A percentile compares a stretch with the other conserved stretches of the same genome.
These are phyloP conservation scores for Platyscapa corneri DNA, from an alignment of 1,140 invertebrate genomes.

Conservation along the genomic window DNA sequence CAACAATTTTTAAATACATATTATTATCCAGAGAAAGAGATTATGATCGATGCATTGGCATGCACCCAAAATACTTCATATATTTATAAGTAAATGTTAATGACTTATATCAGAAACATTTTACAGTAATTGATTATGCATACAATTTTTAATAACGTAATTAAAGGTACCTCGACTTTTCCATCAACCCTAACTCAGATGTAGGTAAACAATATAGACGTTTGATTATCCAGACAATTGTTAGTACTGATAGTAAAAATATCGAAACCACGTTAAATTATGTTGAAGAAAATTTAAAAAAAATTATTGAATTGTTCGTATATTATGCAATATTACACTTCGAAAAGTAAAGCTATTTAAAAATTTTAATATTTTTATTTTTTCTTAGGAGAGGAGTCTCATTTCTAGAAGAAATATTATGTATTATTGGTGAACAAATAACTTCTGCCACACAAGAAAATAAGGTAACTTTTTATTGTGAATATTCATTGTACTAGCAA, in stretches of 20 bases:
- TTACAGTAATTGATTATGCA: not conserved
- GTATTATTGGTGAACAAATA: conserved; percentile 54
- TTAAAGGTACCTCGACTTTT: conserved; percentile 49
- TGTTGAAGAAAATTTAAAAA: conserved; percentile 54
- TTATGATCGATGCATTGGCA: conserved; percentile 59
- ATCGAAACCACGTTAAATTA: conserved; percentile 53
- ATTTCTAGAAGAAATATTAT: conserved; percentile 57
- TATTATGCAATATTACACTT: not conserved
- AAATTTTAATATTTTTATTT: not conserved
- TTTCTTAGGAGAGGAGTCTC: conserved; percentile 53
- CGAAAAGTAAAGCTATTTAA: not conserved
- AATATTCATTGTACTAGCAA: not conserved
- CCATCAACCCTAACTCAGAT: conserved; percentile 42
- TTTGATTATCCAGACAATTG: conserved; percentile 61
- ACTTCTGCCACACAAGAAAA: conserved; percentile 50
- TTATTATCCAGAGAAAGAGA: conserved; percentile 60
- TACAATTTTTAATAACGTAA: conserved; percentile 13
- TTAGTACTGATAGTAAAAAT: conserved; percentile 53
- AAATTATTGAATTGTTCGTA: conserved; percentile 57
- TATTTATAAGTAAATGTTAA: conserved; percentile 59
- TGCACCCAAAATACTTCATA: conserved; percentile 55
- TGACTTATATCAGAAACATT: not conserved
- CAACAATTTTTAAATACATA: conserved; percentile 53
- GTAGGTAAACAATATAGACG: conserved; percentile 67
- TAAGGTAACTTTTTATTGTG: conserved; percentile 54